A percentile compares a stretch with the other conserved stretches of the same genome.
Evolutionary conservation across 1,140 invertebrate species (phyloP).

Genomic region (Tribolium madens): DNA sequence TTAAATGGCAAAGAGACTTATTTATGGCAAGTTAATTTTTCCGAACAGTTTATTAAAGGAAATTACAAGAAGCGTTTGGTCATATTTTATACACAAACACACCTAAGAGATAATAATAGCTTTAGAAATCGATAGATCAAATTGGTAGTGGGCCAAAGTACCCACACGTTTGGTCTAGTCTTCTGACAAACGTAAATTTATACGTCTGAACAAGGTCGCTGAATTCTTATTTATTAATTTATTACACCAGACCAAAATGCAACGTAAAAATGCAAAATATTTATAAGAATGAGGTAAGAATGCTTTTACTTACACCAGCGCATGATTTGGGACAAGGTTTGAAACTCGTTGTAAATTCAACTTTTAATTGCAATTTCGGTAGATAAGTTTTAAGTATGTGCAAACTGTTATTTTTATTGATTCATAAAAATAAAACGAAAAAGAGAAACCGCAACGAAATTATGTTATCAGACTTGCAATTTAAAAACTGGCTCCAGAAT

Average conservation of each 20-base stretch:
- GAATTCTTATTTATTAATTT: background rate
- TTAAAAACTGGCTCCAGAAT: background rate
- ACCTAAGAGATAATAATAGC: conserved; percentile 37
- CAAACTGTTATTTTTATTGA: background rate
- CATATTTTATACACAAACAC: conserved; percentile 35
- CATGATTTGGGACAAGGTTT: background rate
- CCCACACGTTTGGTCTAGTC: conserved; percentile 6
- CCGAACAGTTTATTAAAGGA: conserved; percentile 27
- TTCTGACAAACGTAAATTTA: background rate
- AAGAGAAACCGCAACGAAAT: background rate
- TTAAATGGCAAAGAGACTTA: conserved; percentile 24
- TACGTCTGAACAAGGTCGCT: conserved; percentile 1
- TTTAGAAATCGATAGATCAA: conserved; percentile 36
- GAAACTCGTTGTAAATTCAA: background rate
- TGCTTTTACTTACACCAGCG: background rate
- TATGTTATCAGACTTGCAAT: background rate
- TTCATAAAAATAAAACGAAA: background rate
- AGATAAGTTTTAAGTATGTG: background rate
- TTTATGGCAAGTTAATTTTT: conserved; percentile 35
- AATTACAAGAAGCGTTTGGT: conserved; percentile 37
- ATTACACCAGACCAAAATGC: conserved; percentile 6
- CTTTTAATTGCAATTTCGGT: background rate
- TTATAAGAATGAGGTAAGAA: background rate
- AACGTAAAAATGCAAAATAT: background rate
- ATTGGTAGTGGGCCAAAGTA: conserved; percentile 36